Evolutionary conservation across 2,113 vertebrate species (phyloP).

Genomic region (Paramisgurnus dabryanus): DNA sequence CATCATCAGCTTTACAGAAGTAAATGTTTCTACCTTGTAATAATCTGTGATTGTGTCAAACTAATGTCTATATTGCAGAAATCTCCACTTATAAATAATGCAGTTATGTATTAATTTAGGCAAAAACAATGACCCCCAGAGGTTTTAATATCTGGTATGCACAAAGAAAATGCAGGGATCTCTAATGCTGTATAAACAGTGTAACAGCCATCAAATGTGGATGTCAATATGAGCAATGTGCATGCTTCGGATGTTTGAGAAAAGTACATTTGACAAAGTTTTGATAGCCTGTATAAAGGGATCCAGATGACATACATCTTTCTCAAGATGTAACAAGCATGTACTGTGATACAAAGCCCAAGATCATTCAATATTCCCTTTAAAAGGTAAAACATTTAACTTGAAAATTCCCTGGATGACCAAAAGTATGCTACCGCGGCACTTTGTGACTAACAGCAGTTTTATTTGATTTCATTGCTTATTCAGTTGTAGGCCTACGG

Average conservation of each 20-base stretch:
- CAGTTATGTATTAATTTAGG: too few species aligned
- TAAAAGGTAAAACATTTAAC: background rate
- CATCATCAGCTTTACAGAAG: too few species aligned
- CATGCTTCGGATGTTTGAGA: background rate
- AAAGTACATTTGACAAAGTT: background rate
- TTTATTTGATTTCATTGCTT: conserved; percentile 17
- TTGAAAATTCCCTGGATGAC: background rate
- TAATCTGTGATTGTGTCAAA: too few species aligned
- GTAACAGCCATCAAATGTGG: background rate
- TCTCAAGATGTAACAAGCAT: background rate
- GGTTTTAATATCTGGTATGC: background rate
- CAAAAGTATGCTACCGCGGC: too few species aligned
- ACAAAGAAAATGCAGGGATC: background rate
- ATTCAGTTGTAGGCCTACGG: background rate
- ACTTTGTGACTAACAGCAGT: background rate
- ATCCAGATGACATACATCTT: background rate
- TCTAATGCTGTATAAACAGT: background rate
- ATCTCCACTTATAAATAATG: too few species aligned
- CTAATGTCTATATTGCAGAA: too few species aligned
- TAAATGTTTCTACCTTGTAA: too few species aligned
- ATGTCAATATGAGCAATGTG: background rate
- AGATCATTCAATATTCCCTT: background rate
- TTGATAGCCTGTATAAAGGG: background rate
- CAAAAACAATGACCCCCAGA: too few species aligned
- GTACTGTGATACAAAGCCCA: background rate